Base-by-base conservation (phyloP, 92 coral and sea anemone species). In the Palythoa grandis region DNA sequence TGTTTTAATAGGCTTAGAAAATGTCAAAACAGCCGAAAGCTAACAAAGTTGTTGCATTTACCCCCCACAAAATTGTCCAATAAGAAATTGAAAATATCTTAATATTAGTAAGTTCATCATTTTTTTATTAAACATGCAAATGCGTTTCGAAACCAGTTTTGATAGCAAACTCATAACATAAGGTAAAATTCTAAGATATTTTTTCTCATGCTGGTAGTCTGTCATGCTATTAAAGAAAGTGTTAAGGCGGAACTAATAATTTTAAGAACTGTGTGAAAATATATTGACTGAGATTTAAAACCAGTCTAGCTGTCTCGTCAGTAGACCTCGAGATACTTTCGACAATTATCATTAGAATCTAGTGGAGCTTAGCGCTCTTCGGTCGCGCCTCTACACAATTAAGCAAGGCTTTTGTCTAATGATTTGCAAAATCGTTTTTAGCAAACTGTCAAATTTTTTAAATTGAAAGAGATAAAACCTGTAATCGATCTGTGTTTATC, bases 71-170 rank as follows among this genome's bases (percentile, higher is more conserved):
- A 20, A 65, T 14, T 40, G 60, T 52, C 72, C 66, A 13, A 80
- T 13, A 40, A 37, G 24, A 77, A 53, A 66, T 43, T 47, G 52
- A 56, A 11, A 52, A 48, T 63, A 80, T 48, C 24, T 50, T 23
- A 52, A 66, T 47, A 66, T 23, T 19, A 47, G 3, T 53, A 5
- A 7, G 17, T 40, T 13, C 61, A 19, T 4, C 22, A n/a, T 13
- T 43, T 53, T 14, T 43, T 14, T 43, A 80, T 80, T 47, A 80
- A 60, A 78, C 72, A 78, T 78, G 56, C 57, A 60, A 80, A 80
- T 80, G 20, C 17, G 63, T 80, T 61, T 65, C 14, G 43, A 24
- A 80, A 29, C 9, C 50, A 43, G 50, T 43, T 43, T 43, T 43
- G 50, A 43, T 43, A 43, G 9, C 50, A 8, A 43, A 43, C 50